Evolutionary conservation across 2,113 vertebrate genomes (phyloP), one percentile per base, ranked within the genome.

Genomic region (Syngnathoides biaculeatus): DNA sequence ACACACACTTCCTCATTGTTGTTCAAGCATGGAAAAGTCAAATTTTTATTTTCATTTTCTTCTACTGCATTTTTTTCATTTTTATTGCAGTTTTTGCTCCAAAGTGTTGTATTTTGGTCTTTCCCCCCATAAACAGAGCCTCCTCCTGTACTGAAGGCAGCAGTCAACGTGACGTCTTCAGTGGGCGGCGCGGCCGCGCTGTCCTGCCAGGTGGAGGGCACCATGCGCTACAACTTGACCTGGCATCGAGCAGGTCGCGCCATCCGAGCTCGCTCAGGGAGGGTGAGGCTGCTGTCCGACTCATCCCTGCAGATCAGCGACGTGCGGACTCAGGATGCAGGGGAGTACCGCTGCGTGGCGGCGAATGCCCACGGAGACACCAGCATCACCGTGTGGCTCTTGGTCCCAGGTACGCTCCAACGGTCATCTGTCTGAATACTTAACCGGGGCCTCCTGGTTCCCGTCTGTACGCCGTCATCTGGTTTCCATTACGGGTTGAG

Each of bases 221-320:
- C 86, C 0, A 75, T 83, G 50, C 92, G 95, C 53, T 91, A 95
- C 86, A 96, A 97, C 89, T 76, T 97, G 84, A 97, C 93, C 0
- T 98, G 95, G 96, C 77, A 91, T 69, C 89, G 92, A 64, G 88
- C 87, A 0, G 93, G 93, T 69, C 88, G 58, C 20, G 57, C 19
- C 1, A 80, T 93, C 0, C 61, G 56, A 0, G 68, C 40, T 0
- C 76, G 15, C 5, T 10, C 74, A 0, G 89, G 92, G 13, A 82
- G 93, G 57, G 68, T 92, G 43, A 77, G 72, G 69, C 76, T 93
- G 70, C 86, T 94, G 72, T 63, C 80, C 1, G 84, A 97, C 70
- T 72, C 20, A 0, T 95, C 92, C 0, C 85, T 98, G 88, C 92
- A 93, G 83, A 89, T 98, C 84, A 79, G 71, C 2, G 43, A 0